Percentiles rank a stretch among this genome's conserved stretches.
Evolutionary conservation across 2,113 vertebrate species (phyloP).

Genomic region (Lepidothrix coronata): DNA sequence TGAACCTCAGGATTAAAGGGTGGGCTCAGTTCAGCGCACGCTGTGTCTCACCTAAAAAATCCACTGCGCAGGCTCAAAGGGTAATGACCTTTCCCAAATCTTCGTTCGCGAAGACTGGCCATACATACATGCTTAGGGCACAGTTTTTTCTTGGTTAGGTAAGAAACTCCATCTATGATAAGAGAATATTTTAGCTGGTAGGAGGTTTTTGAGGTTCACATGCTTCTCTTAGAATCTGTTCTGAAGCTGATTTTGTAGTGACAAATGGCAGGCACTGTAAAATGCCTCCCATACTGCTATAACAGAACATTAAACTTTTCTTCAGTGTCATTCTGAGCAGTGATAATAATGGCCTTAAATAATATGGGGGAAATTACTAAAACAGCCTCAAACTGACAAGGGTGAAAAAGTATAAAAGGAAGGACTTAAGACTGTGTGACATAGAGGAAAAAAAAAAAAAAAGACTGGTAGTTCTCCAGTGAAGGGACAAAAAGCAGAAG

Average conservation of each 20-base stretch:
- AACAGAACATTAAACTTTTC: background rate
- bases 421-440: background rate
- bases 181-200: background rate
- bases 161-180: background rate
- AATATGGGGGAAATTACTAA: background rate
- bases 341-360: background rate
- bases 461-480: background rate
- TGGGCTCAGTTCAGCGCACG: too few relatives aligned
- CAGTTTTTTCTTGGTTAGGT: background rate
- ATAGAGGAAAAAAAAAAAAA: accelerated
- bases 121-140: background rate
- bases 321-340: background rate
- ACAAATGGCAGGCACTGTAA: background rate
- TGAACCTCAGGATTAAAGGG: too few relatives aligned
- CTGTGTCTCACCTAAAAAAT: too few relatives aligned
- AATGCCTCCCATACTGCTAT: background rate
- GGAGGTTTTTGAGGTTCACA: background rate
- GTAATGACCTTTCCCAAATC: too few relatives aligned
- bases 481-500: background rate
- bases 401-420: background rate
- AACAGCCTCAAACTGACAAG: background rate
- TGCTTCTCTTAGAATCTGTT: background rate
- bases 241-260: background rate
- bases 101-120: too few relatives aligned
- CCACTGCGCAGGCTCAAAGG: too few relatives aligned